Evolutionary conservation across 2,113 vertebrate species (phyloP), one percentile per base, ranked within the genome.

Genomic region (Potamarius usumacintae): DNA sequence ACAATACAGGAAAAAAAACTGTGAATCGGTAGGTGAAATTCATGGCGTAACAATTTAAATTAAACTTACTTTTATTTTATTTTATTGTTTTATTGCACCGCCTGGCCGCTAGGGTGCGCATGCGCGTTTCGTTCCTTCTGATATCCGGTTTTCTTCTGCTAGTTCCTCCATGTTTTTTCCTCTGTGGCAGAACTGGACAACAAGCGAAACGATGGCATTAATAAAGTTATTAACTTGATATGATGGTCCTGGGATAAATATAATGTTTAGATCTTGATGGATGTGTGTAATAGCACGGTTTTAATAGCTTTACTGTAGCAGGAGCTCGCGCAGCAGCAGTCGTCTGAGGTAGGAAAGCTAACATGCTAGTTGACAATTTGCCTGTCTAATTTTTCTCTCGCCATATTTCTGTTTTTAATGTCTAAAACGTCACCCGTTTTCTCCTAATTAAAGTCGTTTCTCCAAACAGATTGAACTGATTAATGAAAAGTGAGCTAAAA

Each of bases 301-400:
- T 72, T 60, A 72, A 48, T 18, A 34, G 65, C 52, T 18, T 30
- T 17, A 57, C 34, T n/a, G 7, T 67, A 57, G 55, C 67, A 60
- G 79, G 65, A 82, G 34, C 69, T 18, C 55, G 79, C 69, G 58
- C 81, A 69, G 85, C 14, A 52, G 14, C 82, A 20, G 83, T 20
- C 11, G 12, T 42, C 57, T 57, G 81, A 83, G 81, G 81, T 86
- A 48, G 14, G 71, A 14, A 2, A n/a, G 81, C 82, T 87, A 87
- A 63, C 25, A 10, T 25, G 20, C 55, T 48, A 76, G 22, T 55
- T 34, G 63, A 14, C n/a, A 20, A 18, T 71, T 71, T 81, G 57
- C 18, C 57, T 81, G 17, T 27, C 4, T 78, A 48, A 82, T 62
- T 42, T 25, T 82, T 82, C 18, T 82, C 18, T 15, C 30, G 27